A percentile compares a stretch with the other conserved stretches of the same genome.
phyloP scores from a whole-genome alignment of 1,140 invertebrate genomes.

The Eulimnadia texana region DNA sequence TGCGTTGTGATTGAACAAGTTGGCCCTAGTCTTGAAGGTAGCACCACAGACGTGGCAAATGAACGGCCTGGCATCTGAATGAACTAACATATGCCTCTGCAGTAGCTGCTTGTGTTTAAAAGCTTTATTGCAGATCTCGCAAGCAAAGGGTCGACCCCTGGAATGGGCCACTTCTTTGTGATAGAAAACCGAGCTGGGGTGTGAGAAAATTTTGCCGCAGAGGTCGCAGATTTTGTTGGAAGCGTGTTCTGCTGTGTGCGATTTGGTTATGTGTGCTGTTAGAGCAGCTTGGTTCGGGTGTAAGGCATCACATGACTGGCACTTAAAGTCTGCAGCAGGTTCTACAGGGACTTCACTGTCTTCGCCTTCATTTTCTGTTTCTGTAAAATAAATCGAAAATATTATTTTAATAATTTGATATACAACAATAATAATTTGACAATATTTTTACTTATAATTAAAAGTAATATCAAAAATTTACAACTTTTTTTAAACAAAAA shows the following conservation, averaged over 20 bases:
- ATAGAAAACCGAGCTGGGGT: slow-evolving; percentile 49
- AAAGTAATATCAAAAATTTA: no score
- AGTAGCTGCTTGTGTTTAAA: slow-evolving; percentile 55
- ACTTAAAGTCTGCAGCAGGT: slow-evolving; percentile 22
- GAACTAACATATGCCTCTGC: slow-evolving; percentile 51
- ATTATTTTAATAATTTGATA: no score
- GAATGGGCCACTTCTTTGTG: slow-evolving; percentile 37
- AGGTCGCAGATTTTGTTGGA: slow-evolving; percentile 36
- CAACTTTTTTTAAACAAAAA: no score
- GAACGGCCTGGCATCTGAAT: slow-evolving; percentile 40
- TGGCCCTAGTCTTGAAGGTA: slow-evolving; percentile 53
- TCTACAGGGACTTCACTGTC: no score
- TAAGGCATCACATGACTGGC: slow-evolving; percentile 2
- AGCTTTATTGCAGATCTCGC: slow-evolving; percentile 48
- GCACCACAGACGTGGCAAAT: slow-evolving; percentile 43
- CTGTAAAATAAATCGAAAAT: no score
- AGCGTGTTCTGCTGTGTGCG: slow-evolving; percentile 6
- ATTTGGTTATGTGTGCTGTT: slow-evolving; percentile 7
- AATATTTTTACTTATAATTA: no score
- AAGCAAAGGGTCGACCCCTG: slow-evolving; percentile 29
- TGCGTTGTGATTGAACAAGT: slow-evolving; percentile 48
- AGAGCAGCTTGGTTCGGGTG: slow-evolving; percentile 3
- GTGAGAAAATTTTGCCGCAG: slow-evolving; percentile 49
- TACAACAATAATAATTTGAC: no score
- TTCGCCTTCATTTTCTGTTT: no score